phyloP scores from a whole-genome alignment of 92 coral and sea anemone species.

The Paragorgia papillata region DNA sequence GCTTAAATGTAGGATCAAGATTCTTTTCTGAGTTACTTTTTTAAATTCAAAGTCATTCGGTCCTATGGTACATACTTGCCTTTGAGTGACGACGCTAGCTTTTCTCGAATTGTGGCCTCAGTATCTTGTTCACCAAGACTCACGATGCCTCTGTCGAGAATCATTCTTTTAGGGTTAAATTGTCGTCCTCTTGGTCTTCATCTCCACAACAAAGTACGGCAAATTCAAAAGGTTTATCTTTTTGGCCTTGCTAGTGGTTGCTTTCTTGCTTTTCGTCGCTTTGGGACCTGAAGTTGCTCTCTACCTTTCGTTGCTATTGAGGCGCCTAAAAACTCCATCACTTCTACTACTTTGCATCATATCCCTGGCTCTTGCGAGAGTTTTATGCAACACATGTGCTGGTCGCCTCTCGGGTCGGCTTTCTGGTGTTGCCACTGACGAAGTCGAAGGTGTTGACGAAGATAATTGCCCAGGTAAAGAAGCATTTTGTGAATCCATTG shows the following conservation, averaged over 20 bases:
- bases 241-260: constrained; percentile 8
- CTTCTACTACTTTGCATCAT: constrained; percentile 58
- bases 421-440: neutral
- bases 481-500: constrained; percentile 27
- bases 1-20: constrained; percentile 47
- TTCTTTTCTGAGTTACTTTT: constrained; percentile 58
- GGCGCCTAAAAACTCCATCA: constrained; percentile 46
- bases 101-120: constrained; percentile 47
- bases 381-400: constrained; percentile 28
- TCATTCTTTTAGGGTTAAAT: constrained; percentile 44
- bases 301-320: constrained; percentile 55
- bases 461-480: too few relatives aligned
- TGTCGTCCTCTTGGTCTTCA: constrained; percentile 56
- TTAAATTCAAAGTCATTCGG: constrained; percentile 62
- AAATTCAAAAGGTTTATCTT: constrained; percentile 63
- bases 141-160: constrained; percentile 58
- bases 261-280: constrained; percentile 33
- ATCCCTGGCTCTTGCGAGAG: constrained; percentile 54
- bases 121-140: constrained; percentile 36
- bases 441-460: neutral
- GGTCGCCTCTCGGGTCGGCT: neutral
- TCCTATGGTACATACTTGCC: constrained; percentile 45
- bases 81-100: constrained; percentile 47
- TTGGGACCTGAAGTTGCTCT: constrained; percentile 46
- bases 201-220: constrained; percentile 50